Evolutionary conservation across 2,797 vertebrate genomes (phyloP).

Genomic region (Tragelaphus eurycerus): DNA sequence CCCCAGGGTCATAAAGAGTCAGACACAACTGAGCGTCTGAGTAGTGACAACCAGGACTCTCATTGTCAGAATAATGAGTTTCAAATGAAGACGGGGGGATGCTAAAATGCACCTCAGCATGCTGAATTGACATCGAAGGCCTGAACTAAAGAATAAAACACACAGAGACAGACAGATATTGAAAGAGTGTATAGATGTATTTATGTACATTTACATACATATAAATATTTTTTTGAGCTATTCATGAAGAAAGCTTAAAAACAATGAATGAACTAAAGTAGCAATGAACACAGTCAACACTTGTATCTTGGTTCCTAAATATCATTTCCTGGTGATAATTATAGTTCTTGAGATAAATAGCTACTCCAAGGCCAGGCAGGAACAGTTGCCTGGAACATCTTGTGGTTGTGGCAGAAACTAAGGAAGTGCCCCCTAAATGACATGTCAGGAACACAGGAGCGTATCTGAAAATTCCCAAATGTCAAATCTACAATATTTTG

Average conservation of each 20-base stretch:
- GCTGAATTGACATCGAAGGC: neutral
- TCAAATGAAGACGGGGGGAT: neutral
- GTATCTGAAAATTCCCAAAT: neutral
- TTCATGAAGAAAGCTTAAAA: neutral
- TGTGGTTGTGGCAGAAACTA: neutral
- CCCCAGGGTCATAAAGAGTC: neutral
- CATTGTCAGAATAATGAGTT: neutral
- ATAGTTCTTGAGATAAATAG: neutral
- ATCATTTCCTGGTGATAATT: neutral
- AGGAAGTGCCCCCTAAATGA: neutral
- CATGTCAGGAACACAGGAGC: neutral
- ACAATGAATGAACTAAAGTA: neutral
- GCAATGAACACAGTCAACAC: neutral
- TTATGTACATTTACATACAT: neutral
- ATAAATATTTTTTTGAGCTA: neutral
- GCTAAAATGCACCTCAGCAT: neutral
- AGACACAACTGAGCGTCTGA: rapidly evolving
- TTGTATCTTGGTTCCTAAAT: neutral
- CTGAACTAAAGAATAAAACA: neutral
- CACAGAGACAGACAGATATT: neutral
- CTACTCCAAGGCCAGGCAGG: neutral
- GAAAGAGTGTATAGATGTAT: neutral
- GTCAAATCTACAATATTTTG: neutral
- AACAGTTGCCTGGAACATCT: neutral
- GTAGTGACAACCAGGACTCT: no score